phyloP scores from a whole-genome alignment of 2,113 vertebrate species.

The Irena cyanogastra region DNA sequence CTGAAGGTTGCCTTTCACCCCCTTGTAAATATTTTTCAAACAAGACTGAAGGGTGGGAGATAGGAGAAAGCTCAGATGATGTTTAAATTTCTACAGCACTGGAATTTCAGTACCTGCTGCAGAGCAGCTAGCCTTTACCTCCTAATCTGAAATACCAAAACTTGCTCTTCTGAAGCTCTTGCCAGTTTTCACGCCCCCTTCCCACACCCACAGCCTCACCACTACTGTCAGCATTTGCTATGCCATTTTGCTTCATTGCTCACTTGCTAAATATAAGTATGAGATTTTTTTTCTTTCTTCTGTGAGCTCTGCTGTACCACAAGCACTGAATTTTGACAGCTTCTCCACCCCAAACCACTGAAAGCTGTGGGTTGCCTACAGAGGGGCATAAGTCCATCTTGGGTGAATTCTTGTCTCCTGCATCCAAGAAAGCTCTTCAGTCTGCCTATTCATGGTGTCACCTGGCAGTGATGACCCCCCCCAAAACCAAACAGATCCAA shows the following conservation, averaged over 20 bases:
- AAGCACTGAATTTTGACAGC: not conserved
- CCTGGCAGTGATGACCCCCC: not conserved
- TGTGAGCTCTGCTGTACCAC: not conserved
- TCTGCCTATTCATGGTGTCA: not conserved
- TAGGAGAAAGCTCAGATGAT: not conserved
- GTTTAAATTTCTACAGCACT: not conserved
- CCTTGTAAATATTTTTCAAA: conserved; percentile 52
- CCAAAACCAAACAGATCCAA: not conserved
- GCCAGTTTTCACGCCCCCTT: conserved; percentile 26
- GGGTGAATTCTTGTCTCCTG: not conserved
- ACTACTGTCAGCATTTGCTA: conserved; percentile 27
- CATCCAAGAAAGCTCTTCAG: not conserved
- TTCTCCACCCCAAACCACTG: not conserved
- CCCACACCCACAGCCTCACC: conserved; percentile 33
- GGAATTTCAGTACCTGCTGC: conserved; percentile 2
- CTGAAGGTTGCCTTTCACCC: conserved; percentile 42
- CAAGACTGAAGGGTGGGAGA: conserved; percentile 32
- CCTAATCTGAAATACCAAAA: conserved; percentile 22
- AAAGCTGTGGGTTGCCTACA: not conserved
- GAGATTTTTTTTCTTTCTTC: conserved; percentile 18
- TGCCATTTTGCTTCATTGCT: conserved; percentile 51
- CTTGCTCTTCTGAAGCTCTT: not conserved
- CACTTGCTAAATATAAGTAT: conserved; percentile 50
- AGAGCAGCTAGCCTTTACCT: not conserved
- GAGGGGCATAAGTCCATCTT: not conserved